phyloP scores from a whole-genome alignment of 2,888 invertebrate species.

The Eumacrocentrus americanus region DNA sequence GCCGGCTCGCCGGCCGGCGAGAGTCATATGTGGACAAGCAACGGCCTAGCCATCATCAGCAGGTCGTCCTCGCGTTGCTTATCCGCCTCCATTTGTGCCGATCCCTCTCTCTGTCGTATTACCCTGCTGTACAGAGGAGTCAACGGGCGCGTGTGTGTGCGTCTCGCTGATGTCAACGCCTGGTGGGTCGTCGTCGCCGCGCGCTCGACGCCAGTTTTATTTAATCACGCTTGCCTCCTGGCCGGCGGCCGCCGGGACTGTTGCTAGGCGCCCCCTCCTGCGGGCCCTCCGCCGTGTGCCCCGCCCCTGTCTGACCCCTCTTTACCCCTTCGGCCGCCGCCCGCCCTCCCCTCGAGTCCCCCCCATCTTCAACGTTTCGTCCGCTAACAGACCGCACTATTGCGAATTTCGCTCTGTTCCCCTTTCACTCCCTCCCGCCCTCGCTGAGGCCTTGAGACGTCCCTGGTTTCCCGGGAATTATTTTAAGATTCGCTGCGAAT shows the following conservation, averaged over 20 bases:
- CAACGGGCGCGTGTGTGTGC: constrained; percentile 5
- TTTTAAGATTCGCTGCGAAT: constrained; percentile 28
- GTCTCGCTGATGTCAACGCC: constrained; percentile 52
- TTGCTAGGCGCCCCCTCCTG: constrained; percentile 59
- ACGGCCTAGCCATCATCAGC: constrained; percentile 19
- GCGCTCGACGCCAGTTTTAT: constrained; percentile 50
- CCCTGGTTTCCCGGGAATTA: constrained; percentile 25
- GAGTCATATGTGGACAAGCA: constrained; percentile 28
- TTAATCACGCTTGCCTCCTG: constrained; percentile 54
- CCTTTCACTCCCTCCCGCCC: constrained; percentile 8
- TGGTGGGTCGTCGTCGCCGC: constrained; percentile 41
- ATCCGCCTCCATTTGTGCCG: constrained; percentile 1
- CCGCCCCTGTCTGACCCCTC: constrained; percentile 51
- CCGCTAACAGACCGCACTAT: constrained; percentile 26
- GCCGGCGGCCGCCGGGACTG: constrained; percentile 43
- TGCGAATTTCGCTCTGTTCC: constrained; percentile 23
- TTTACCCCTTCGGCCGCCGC: constrained; percentile 37
- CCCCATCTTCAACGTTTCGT: constrained; percentile 25
- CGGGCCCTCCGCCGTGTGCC: constrained; percentile 47
- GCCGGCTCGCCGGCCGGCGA: constrained; percentile 23
- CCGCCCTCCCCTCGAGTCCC: constrained; percentile 34
- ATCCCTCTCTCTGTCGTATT: constrained; percentile 2
- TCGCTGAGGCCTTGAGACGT: constrained; percentile 30
- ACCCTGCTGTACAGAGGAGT: too few relatives aligned
- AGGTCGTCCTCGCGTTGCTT: constrained; percentile 19